Conservation (phyloP, 2,113 vertebrate genomes). For the Sylvilagus bachmani region DNA sequence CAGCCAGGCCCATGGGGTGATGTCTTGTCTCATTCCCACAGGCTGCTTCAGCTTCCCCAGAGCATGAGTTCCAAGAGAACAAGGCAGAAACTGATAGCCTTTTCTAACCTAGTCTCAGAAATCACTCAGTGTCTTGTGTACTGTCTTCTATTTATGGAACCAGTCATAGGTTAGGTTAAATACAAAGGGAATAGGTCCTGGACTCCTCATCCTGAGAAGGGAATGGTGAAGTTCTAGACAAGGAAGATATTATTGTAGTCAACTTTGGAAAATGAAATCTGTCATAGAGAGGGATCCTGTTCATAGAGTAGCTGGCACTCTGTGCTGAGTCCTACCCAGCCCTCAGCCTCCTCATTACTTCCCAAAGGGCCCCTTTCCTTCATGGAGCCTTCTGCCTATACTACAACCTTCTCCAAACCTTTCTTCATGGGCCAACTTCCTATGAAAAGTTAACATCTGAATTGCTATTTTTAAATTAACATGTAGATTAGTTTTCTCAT, state of each 20-base stretch:
- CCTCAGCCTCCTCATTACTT: not conserved
- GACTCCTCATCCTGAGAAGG: not conserved
- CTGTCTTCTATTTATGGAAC: not conserved
- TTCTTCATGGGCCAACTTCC: not conserved
- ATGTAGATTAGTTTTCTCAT: conserved; percentile 8
- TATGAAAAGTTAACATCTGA: conserved; percentile 8
- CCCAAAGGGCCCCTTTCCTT: not conserved
- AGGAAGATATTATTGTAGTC: not conserved
- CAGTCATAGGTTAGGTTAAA: not conserved
- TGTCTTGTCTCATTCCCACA: not conserved
- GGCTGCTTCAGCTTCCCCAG: not conserved
- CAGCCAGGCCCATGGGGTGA: fast-evolving
- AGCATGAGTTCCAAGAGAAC: not conserved
- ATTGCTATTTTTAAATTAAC: conserved; percentile 44
- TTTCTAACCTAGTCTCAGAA: not conserved
- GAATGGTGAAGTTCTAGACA: not conserved
- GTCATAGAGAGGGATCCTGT: not conserved
- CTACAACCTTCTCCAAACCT: not conserved
- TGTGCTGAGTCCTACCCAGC: not conserved
- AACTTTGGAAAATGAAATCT: conserved; percentile 13
- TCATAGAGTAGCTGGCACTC: not conserved
- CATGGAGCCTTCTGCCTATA: not conserved
- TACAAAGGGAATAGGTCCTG: not conserved
- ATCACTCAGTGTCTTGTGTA: not conserved
- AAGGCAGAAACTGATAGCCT: not conserved